Base-by-base conservation (phyloP, 2,888 invertebrate species). In the Acrobasis consociella region DNA sequence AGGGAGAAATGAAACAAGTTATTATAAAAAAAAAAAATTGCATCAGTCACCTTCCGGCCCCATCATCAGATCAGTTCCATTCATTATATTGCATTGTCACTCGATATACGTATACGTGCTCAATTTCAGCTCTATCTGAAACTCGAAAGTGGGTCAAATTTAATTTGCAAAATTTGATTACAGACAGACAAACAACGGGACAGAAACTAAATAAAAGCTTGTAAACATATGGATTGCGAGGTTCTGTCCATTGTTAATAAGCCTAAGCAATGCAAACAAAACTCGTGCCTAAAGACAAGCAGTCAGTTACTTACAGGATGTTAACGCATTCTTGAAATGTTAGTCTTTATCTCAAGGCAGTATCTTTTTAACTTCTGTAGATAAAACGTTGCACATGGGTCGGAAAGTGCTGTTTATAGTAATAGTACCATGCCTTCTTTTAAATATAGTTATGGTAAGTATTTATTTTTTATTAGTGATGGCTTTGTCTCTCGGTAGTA, bases 311-410 rank as follows among this genome's bases (percentile, higher is more conserved):
- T 46, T 42, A 42, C 22, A 15, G 56, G 56, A 56, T 56, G 42
- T 56, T 56, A 42, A 42, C n/a, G 56, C 17, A 56, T 56, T 56
- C 56, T 42, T 56, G 56, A 22, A 56, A 56, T 42, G 17, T 56
- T 46, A 22, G 22, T 56, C 17, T 17, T 42, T 13, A 17, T 46
- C 17, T 42, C 10, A 11, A 22, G 56, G 46, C 56, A 56, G 56
- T 56, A 17, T 56, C 56, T 56, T 56, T 42, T 5, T 17, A 56
- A 13, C 56, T 17, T 42, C 11, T 56, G 56, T 42, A 1, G 56
- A 42, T 16, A 17, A 42, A 46, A 56, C 56, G 56, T 56, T 42
- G 13, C 56, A 56, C 15, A 53, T 56, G 56, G 56, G 42, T 42
- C 56, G 42, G 9, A 56, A 42, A 42, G 42, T 56, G 15, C 11